phyloP scores from a whole-genome alignment of 2,113 vertebrate genomes.

The Melanotaenia duboulayi region DNA sequence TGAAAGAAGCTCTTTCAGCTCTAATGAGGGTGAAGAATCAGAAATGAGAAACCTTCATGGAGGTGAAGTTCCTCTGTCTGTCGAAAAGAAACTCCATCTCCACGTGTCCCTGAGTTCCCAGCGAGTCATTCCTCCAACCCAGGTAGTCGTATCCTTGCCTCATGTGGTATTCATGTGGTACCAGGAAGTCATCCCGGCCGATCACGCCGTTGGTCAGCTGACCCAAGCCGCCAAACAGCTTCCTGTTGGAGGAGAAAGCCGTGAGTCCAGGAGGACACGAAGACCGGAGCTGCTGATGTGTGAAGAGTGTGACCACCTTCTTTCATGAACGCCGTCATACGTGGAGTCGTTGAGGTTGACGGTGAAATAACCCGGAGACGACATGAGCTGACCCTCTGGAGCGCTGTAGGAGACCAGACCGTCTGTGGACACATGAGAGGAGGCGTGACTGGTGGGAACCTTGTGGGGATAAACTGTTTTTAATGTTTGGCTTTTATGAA shows the following conservation, averaged over 20 bases:
- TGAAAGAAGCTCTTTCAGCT: too few relatives aligned
- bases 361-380: constrained; percentile 81
- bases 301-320: constrained; percentile 70
- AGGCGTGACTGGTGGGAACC: neutral
- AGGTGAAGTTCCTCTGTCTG: constrained; percentile 85
- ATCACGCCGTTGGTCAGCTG: constrained; percentile 87
- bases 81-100: constrained; percentile 89
- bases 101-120: constrained; percentile 73
- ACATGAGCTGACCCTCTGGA: constrained; percentile 89
- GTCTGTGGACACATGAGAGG: constrained; percentile 76
- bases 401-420: constrained; percentile 89
- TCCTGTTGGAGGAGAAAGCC: constrained; percentile 73
- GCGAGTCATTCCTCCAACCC: constrained; percentile 87
- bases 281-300: neutral
- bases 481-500: too few relatives aligned
- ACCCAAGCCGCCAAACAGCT: constrained; percentile 82
- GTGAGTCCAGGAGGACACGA: neutral
- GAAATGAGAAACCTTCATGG: constrained; percentile 82
- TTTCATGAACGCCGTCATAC: constrained; percentile 87
- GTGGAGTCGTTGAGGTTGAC: constrained; percentile 91
- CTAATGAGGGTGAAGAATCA: neutral
- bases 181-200: constrained; percentile 85
- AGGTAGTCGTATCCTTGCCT: constrained; percentile 89
- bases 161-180: constrained; percentile 79
- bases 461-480: too few relatives aligned